phyloP scores from a whole-genome alignment of 2,888 invertebrate species.

The Aromia moschata region DNA sequence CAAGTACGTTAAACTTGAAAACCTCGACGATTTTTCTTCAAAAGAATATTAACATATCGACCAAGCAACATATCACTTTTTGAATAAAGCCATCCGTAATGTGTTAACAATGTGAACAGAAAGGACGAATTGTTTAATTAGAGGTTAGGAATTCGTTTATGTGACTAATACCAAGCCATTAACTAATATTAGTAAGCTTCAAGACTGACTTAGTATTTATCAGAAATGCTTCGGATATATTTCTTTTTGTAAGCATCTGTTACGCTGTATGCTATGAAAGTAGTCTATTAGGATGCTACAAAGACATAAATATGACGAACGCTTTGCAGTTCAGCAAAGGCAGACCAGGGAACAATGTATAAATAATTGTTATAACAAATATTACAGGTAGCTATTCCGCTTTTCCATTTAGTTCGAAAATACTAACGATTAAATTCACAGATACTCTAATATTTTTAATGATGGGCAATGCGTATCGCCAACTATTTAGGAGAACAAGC shows the following conservation, averaged over 20 bases:
- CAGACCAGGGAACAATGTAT: slow-evolving; percentile 44
- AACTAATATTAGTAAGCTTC: slow-evolving; percentile 7
- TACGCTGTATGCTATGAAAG: slow-evolving; percentile 30
- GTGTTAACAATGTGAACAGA: slow-evolving; percentile 5
- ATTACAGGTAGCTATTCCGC: slow-evolving; percentile 51
- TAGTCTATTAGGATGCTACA: slow-evolving; percentile 50
- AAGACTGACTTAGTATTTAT: slow-evolving; percentile 37
- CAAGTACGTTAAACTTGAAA: slow-evolving; percentile 4
- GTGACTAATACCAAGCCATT: slow-evolving; percentile 16
- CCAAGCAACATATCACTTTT: background rate
- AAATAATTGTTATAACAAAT: slow-evolving; percentile 46
- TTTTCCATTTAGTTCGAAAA: too few species aligned
- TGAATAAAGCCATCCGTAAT: background rate
- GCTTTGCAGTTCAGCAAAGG: slow-evolving; percentile 38
- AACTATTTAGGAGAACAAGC: slow-evolving; percentile 54
- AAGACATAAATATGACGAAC: slow-evolving; percentile 39
- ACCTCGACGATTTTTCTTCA: background rate
- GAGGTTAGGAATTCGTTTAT: background rate
- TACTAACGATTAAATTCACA: slow-evolving; percentile 32
- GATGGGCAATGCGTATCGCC: slow-evolving; percentile 49
- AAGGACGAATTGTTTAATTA: background rate
- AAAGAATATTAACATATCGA: background rate
- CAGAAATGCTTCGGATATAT: slow-evolving; percentile 28
- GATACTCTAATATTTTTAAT: slow-evolving; percentile 50
- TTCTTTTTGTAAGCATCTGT: slow-evolving; percentile 22